Percentiles rank a stretch among this genome's conserved stretches.
These are phyloP conservation scores for Actenoides hombroni DNA, from an alignment of 2,113 vertebrate genomes.

Conservation along the genomic window DNA sequence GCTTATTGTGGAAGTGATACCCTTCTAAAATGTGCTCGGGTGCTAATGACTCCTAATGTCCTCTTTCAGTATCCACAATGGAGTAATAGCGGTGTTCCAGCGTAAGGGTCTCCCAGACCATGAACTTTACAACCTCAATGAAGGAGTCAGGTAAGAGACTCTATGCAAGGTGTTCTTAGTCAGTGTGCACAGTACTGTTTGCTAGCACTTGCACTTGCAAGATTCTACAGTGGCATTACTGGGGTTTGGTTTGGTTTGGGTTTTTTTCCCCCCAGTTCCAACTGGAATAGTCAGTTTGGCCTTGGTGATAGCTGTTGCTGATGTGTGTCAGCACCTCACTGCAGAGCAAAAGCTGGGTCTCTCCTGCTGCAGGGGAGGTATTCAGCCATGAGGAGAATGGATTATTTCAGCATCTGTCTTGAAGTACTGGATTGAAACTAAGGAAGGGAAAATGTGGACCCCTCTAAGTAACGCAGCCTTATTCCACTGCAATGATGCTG, in stretches of 20 bases:
- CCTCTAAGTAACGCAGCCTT: neutral
- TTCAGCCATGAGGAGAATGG: neutral
- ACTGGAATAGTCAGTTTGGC: neutral
- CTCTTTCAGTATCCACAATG: slow-evolving; percentile 89
- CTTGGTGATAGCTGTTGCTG: neutral
- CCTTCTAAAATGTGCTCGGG: neutral
- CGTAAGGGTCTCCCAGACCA: slow-evolving; percentile 91
- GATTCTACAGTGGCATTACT: neutral
- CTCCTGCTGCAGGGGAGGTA: neutral
- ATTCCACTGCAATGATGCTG: accelerated
- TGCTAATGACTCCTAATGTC: neutral
- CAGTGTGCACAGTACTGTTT: neutral
- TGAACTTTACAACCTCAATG: slow-evolving; percentile 93
- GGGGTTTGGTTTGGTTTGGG: neutral
- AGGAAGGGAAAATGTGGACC: neutral
- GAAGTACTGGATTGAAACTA: neutral
- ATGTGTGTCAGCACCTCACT: neutral
- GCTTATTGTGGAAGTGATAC: neutral
- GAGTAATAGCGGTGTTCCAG: slow-evolving; percentile 94
- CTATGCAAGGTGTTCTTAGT: neutral
- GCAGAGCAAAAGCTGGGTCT: accelerated
- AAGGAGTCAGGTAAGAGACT: slow-evolving; percentile 91
- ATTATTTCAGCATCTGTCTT: neutral
- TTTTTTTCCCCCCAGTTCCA: neutral
- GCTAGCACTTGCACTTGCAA: accelerated